phyloP scores from a whole-genome alignment of 1,140 invertebrate genomes.

The Trypoxylus dichotomus region DNA sequence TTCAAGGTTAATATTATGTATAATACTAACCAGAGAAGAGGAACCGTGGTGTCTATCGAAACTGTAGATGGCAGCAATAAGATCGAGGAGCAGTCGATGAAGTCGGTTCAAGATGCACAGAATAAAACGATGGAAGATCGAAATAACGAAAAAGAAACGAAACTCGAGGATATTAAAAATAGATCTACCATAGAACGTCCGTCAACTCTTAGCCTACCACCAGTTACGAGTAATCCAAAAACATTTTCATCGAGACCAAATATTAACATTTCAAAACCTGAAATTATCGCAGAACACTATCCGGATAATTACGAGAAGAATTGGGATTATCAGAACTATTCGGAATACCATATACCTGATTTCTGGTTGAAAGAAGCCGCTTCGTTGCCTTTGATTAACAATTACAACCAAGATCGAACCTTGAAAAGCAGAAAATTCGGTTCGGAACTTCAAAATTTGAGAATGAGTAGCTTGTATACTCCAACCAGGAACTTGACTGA shows the following conservation, averaged over 20 bases:
- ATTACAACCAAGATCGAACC: not conserved
- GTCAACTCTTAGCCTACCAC: not conserved
- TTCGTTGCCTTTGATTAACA: not conserved
- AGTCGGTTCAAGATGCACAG: not conserved
- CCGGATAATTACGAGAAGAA: not conserved
- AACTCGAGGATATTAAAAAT: not conserved
- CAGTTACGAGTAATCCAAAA: not conserved
- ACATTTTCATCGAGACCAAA: not conserved
- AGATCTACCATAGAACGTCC: not conserved
- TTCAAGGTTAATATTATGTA: not conserved
- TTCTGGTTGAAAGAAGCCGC: not conserved
- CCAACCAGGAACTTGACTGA: not conserved
- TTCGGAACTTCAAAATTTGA: not conserved
- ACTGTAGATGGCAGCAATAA: not conserved
- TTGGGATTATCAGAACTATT: not conserved
- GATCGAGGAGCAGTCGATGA: not conserved
- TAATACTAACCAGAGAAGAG: not conserved
- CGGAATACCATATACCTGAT: not conserved
- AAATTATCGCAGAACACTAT: not conserved
- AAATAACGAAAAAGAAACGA: not conserved
- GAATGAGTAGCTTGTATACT: not conserved
- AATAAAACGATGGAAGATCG: not conserved
- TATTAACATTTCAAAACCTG: not conserved
- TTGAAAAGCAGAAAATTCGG: not conserved
- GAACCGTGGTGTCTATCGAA: slow-evolving; percentile 9